Conservation (phyloP, 2,113 vertebrate genomes). For the Dromas ardeola region DNA sequence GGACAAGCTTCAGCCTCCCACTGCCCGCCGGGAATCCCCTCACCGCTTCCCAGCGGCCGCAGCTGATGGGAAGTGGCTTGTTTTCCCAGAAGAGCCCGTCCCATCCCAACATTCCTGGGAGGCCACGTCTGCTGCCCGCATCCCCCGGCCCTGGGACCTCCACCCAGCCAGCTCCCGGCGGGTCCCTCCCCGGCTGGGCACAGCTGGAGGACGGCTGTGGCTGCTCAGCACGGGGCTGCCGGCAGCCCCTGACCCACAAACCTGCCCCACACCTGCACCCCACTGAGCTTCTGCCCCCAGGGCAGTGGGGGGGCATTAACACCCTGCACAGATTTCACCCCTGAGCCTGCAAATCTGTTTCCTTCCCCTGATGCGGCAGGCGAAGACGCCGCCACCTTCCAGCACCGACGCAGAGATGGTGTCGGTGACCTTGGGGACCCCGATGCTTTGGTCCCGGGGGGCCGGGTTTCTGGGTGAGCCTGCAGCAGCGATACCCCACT, state of each 20-base stretch:
- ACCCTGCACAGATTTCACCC: not conserved
- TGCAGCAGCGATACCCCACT: rapidly evolving
- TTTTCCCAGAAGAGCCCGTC: not conserved
- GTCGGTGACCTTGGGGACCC: not conserved
- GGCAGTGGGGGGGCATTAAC: rapidly evolving
- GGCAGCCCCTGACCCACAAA: not conserved
- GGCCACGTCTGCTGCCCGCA: not conserved
- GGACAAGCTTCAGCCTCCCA: rapidly evolving
- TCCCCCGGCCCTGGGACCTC: not conserved
- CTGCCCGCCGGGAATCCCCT: not conserved
- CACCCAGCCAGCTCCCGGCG: rapidly evolving
- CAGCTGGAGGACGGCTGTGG: rapidly evolving
- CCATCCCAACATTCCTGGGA: not conserved
- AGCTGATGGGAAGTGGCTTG: not conserved
- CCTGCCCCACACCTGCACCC: not conserved
- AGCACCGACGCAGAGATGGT: not conserved
- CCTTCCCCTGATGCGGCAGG: not conserved
- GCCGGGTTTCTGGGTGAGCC: not conserved
- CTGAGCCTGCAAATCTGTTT: rapidly evolving
- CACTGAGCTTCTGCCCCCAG: not conserved
- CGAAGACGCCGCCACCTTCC: not conserved
- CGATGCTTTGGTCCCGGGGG: not conserved
- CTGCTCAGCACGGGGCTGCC: not conserved
- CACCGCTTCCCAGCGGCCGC: not conserved
- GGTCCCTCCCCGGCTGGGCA: rapidly evolving